Evolutionary conservation across 2,113 vertebrate genomes (phyloP).

Genomic region (Paracanthobrama guichenoti): DNA sequence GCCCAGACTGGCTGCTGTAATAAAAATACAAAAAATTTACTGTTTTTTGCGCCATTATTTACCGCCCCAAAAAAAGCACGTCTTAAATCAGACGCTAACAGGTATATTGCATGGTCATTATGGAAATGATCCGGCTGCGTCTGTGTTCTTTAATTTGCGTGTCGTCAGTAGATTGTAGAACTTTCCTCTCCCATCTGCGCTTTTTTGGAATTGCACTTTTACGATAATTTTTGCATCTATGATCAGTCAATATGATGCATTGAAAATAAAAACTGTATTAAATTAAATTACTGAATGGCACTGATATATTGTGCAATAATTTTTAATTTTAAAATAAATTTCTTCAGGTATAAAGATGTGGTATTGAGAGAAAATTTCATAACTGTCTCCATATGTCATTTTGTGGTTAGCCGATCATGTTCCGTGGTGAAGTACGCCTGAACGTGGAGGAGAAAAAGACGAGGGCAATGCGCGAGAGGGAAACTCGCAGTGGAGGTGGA

Average conservation of each 20-base stretch:
- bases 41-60: no score
- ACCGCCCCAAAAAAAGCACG: no score
- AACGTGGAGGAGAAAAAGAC: conserved; percentile 99
- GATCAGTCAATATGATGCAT: neutral
- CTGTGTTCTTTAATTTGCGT: no score
- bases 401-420: conserved; percentile 91
- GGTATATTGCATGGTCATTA: no score
- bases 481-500: conserved; percentile 71
- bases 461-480: conserved; percentile 89
- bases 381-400: neutral
- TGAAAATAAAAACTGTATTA: neutral
- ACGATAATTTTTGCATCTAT: neutral
- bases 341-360: conserved; percentile 61
- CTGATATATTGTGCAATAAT: neutral
- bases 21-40: no score
- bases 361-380: neutral
- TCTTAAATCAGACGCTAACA: no score
- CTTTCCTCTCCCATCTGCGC: no score
- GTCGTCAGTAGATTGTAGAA: no score
- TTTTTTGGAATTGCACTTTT: no score
- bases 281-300: neutral
- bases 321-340: neutral
- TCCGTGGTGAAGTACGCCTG: conserved; percentile 94
- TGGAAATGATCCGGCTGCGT: no score
- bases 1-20: no score